phyloP scores from a whole-genome alignment of 2,888 invertebrate genomes.

The Mesochorus sp. region DNA sequence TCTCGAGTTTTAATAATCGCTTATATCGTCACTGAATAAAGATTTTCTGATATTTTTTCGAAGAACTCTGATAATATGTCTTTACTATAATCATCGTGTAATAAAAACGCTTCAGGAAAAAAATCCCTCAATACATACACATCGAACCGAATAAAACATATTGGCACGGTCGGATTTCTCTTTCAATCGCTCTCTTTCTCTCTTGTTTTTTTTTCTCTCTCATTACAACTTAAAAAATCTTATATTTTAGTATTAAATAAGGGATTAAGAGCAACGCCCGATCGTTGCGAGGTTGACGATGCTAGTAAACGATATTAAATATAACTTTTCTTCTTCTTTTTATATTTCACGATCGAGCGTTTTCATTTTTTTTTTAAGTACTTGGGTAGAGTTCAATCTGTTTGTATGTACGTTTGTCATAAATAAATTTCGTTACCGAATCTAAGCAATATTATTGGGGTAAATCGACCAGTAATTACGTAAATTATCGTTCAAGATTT shows the following conservation, averaged over 20 bases:
- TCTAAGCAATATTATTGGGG: constrained; percentile 11
- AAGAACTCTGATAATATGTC: constrained; percentile 7
- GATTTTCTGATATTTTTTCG: neutral
- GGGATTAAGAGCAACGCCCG: constrained; percentile 46
- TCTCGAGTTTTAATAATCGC: constrained; percentile 23
- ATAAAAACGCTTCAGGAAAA: constrained; percentile 35
- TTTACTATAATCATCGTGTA: constrained; percentile 33
- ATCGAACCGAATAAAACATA: constrained; percentile 60
- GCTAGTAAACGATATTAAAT: constrained; percentile 56
- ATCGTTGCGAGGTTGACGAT: constrained; percentile 66
- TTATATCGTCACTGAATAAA: constrained; percentile 14
- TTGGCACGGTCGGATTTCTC: constrained; percentile 68
- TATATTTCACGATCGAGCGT: constrained; percentile 52
- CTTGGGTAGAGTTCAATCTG: constrained; percentile 55
- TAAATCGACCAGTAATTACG: too few species aligned
- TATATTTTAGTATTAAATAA: constrained; percentile 47
- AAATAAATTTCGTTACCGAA: constrained; percentile 40
- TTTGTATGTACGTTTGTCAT: constrained; percentile 29
- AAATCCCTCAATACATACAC: constrained; percentile 49
- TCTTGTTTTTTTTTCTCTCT: constrained; percentile 61
- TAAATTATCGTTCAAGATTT: neutral
- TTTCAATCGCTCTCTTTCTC: constrained; percentile 11
- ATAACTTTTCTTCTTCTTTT: constrained; percentile 30
- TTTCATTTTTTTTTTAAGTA: constrained; percentile 67
- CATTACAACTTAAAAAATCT: constrained; percentile 56